A percentile compares a stretch with the other conserved stretches of the same genome.
Evolutionary conservation across 2,797 vertebrate species (phyloP).

Genomic region (Gobio occitaniae): DNA sequence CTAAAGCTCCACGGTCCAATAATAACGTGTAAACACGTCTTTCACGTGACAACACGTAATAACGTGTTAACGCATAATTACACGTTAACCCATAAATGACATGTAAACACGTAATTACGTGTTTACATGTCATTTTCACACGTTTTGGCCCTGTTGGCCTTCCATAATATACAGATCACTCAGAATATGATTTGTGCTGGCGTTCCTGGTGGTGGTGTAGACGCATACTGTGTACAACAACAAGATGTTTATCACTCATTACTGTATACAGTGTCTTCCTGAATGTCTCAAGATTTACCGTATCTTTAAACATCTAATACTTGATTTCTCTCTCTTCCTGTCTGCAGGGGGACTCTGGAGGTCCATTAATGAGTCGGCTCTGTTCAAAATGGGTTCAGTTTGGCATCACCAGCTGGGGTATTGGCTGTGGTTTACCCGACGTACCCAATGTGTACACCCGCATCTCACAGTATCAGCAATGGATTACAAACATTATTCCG

Average conservation of each 20-base stretch:
- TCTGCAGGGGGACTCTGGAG: not conserved
- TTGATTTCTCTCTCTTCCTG: not conserved
- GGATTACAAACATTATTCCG: not conserved
- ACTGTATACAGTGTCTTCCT: not conserved
- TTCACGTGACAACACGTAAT: too few species aligned
- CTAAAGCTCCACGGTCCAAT: too few species aligned
- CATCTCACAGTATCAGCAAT: not conserved
- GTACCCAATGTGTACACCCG: not conserved
- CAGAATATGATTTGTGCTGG: too few species aligned
- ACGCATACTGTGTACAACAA: too few species aligned
- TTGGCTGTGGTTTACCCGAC: rapidly evolving
- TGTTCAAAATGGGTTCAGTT: not conserved
- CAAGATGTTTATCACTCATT: not conserved
- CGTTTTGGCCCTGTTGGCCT: too few species aligned
- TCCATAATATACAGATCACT: too few species aligned
- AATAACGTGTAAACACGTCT: too few species aligned
- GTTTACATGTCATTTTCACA: too few species aligned
- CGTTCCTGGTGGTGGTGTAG: too few species aligned
- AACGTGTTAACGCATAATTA: too few species aligned
- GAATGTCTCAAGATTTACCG: not conserved
- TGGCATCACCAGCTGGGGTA: not conserved
- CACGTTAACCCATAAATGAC: too few species aligned
- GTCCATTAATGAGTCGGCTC: not conserved
- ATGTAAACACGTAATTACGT: too few species aligned
- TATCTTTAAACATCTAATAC: not conserved